These are phyloP conservation scores for Epiperipatus broadwayi DNA, from an alignment of 2,888 invertebrate species.

Conservation along the genomic window DNA sequence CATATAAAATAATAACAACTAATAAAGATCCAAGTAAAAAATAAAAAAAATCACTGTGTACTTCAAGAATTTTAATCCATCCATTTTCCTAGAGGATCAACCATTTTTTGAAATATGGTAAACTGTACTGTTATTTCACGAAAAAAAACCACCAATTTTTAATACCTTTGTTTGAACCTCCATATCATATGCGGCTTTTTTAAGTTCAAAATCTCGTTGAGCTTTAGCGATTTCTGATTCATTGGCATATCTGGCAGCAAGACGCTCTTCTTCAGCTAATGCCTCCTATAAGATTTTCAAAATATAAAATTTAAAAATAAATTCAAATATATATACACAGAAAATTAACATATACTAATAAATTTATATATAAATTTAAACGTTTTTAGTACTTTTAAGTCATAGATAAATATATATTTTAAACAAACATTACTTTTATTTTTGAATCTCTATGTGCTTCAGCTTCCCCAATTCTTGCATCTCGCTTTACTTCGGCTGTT, in stretches of 20 bases:
- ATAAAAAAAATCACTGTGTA: too few species aligned
- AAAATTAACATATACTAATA: too few species aligned
- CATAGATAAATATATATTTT: neutral
- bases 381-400: neutral
- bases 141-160: too few species aligned
- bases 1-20: too few species aligned
- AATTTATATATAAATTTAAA: slow-evolving; percentile 37
- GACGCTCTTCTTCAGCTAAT: slow-evolving; percentile 83
- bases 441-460: too few species aligned
- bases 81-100: too few species aligned
- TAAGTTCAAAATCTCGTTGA: slow-evolving; percentile 82
- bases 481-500: slow-evolving; percentile 82
- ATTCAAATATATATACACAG: slow-evolving; percentile 8
- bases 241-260: slow-evolving; percentile 80
- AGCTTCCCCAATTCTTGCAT: slow-evolving; percentile 90
- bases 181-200: slow-evolving; percentile 88
- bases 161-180: slow-evolving; percentile 86
- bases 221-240: slow-evolving; percentile 95
- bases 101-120: too few species aligned
- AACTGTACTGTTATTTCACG: too few species aligned
- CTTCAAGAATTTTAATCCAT: too few species aligned
- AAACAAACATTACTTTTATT: neutral
- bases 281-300: slow-evolving; percentile 49
- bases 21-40: too few species aligned
- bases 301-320: slow-evolving; percentile 4